phyloP scores from a whole-genome alignment of 2,797 vertebrate species.

The Avahi laniger region DNA sequence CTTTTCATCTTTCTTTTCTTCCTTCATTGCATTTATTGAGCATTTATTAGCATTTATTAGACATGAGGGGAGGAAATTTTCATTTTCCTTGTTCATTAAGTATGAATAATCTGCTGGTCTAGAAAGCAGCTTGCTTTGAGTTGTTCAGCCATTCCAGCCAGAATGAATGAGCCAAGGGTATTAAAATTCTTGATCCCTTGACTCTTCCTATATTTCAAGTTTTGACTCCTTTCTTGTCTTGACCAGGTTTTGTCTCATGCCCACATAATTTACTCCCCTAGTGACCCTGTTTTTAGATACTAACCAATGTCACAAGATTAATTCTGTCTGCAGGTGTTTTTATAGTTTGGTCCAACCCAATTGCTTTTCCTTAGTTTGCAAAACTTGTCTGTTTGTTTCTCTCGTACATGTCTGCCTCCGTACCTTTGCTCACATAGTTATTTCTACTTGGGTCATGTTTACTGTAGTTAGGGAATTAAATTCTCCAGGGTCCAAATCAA shows the following conservation, averaged over 20 bases:
- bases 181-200: not conserved
- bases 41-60: not conserved
- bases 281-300: not conserved
- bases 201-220: not conserved
- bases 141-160: not conserved
- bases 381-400: constrained; percentile 26
- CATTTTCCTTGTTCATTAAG: not conserved
- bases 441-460: not conserved
- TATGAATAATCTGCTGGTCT: not conserved
- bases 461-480: constrained; percentile 14
- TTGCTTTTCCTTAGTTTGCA: constrained; percentile 24
- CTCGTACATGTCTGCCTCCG: not conserved
- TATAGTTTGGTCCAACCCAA: not conserved
- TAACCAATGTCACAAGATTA: not conserved
- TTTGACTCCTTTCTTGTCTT: constrained; percentile 23
- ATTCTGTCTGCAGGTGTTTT: constrained; percentile 3
- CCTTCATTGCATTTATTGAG: not conserved
- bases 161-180: not conserved
- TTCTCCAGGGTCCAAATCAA: not conserved
- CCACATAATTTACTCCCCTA: not conserved
- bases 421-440: not conserved
- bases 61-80: not conserved
- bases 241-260: not conserved
- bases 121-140: not conserved
- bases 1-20: not conserved